Conservation (phyloP, 2,797 vertebrate genomes). For the Urophycis tenuis region DNA sequence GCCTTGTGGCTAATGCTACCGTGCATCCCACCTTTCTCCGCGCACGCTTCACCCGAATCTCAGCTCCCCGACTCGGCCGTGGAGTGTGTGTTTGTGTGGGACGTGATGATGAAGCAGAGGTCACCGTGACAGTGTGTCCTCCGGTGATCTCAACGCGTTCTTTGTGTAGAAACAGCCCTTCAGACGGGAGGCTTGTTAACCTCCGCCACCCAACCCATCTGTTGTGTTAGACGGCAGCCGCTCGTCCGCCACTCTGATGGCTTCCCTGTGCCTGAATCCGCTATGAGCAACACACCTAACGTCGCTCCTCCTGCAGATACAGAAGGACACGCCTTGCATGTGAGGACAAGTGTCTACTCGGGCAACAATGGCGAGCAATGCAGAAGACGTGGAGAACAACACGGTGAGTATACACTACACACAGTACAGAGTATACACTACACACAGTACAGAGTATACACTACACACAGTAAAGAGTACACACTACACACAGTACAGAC, state of each 20-base stretch:
- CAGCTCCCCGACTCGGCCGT: no score
- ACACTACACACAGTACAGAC: no score
- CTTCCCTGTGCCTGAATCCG: not conserved
- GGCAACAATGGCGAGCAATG: constrained; percentile 67
- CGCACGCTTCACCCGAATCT: not conserved
- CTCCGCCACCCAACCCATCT: not conserved
- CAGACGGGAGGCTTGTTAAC: no score
- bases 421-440: not conserved
- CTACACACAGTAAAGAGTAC: no score
- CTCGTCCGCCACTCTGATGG: no score
- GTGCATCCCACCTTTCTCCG: not conserved
- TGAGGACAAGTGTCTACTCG: constrained; percentile 53
- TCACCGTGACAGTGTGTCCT: no score
- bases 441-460: no score
- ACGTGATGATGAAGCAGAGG: no score
- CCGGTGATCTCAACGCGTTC: not conserved
- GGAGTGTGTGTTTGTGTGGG: no score
- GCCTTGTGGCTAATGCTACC: constrained; percentile 17
- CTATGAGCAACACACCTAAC: not conserved
- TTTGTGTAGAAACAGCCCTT: not conserved
- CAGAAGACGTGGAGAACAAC: constrained; percentile 66
- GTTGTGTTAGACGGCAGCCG: no score
- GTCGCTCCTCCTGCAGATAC: constrained; percentile 28
- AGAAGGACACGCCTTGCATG: constrained; percentile 53
- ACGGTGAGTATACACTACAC: constrained; percentile 56